Conservation (phyloP, 1,140 invertebrate species). For the Campoletis sonorensis region DNA sequence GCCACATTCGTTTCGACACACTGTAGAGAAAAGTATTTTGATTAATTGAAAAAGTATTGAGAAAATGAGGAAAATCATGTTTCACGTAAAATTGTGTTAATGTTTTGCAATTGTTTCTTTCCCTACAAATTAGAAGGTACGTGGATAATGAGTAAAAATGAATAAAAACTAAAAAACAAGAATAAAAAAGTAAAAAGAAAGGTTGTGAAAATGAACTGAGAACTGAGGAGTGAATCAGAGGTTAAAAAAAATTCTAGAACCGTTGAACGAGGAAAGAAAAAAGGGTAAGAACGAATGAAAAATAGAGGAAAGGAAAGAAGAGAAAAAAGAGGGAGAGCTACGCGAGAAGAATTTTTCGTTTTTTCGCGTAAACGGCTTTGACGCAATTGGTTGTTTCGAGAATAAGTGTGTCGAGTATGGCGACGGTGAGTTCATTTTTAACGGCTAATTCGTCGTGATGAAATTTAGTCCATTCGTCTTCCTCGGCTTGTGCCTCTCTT, state of each 20-base stretch:
- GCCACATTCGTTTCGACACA: too few relatives aligned
- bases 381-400: conserved; percentile 78
- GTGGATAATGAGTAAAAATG: neutral
- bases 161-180: conserved; percentile 66
- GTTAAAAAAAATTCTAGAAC: conserved; percentile 35
- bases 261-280: conserved; percentile 17
- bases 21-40: neutral
- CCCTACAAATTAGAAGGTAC: neutral
- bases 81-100: neutral
- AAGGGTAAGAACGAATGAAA: neutral
- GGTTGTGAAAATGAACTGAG: neutral
- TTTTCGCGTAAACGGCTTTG: conserved; percentile 70
- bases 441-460: conserved; percentile 83
- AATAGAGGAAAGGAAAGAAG: neutral
- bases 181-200: conserved; percentile 78
- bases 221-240: too few relatives aligned
- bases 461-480: conserved; percentile 84
- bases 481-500: conserved; percentile 83
- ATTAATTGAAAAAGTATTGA: neutral
- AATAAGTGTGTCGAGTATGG: conserved; percentile 81
- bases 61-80: neutral
- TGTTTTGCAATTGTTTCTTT: neutral
- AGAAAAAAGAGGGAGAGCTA: conserved; percentile 84
- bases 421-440: conserved; percentile 82
- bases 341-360: conserved; percentile 65